Evolutionary conservation across 1,140 invertebrate species (phyloP).

Genomic region (Pollicipes pollicipes): DNA sequence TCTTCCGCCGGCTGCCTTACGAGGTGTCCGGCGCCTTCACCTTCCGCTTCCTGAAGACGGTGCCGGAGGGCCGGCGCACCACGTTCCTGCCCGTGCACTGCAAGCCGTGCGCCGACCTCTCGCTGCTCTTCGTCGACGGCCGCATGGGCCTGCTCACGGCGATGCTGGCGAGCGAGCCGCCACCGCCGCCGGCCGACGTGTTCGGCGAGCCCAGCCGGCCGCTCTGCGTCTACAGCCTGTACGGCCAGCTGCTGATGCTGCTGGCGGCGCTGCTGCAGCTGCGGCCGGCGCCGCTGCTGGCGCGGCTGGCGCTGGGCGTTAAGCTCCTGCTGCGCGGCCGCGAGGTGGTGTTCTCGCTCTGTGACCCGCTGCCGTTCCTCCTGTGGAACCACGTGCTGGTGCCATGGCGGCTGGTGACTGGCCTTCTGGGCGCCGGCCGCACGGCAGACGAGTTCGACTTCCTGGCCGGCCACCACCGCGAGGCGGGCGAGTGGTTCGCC

Average conservation of each 20-base stretch:
- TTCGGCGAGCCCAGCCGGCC: not conserved
- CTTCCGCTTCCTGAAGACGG: constrained; percentile 3
- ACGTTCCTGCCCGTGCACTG: not conserved
- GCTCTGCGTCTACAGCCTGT: not conserved
- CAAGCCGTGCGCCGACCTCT: not conserved
- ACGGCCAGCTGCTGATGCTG: not conserved
- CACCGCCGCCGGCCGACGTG: not conserved
- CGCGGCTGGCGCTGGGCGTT: not conserved
- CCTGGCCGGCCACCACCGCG: not conserved
- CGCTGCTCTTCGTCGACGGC: not conserved
- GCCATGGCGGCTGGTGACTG: not conserved
- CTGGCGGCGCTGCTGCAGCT: not conserved
- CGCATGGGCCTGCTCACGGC: not conserved
- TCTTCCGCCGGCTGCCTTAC: not conserved
- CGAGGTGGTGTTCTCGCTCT: not conserved
- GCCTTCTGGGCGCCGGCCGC: not conserved
- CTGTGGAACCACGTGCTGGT: not conserved
- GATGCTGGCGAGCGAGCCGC: not conserved
- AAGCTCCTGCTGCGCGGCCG: not conserved
- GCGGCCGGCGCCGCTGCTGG: not conserved
- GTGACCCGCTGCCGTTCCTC: constrained; percentile 1
- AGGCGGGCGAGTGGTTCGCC: not conserved
- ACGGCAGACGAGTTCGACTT: not conserved
- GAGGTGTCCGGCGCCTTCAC: constrained; percentile 3
- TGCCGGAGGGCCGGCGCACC: constrained; percentile 2